Evolutionary conservation across 2,113 vertebrate species (phyloP), one percentile per base, ranked within the genome.

Genomic region (Glaucidium brasilianum): DNA sequence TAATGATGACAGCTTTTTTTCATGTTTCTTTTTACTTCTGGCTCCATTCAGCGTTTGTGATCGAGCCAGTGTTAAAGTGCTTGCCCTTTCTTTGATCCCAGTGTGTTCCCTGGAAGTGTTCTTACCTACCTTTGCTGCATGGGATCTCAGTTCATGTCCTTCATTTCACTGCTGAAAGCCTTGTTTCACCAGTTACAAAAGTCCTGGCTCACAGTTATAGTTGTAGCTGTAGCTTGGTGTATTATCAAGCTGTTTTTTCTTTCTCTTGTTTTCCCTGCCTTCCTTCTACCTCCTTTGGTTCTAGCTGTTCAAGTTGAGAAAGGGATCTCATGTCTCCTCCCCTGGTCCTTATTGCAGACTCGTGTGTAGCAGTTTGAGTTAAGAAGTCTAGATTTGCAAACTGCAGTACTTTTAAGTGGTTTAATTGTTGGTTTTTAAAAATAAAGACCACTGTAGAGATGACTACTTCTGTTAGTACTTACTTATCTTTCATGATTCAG

Each of bases 1-100:
- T 83, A 91, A 93, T 39, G 72, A 77, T 85, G 84, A 55, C 71
- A 19, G 41, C 35, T 56, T 60, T 89, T 94, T 71, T 67, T 77
- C 15, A 12, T 53, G 15, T 62, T 92, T 89, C 73, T 92, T 94
- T 82, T 92, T 92, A 47, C 41, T 83, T 77, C 79, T 92, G 60
- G 13, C 68, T 96, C 74, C 13, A 3, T 73, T 91, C 86, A 63
- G 41, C 2, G n/a, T 72, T 85, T 96, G 55, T 92, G 94, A 90
- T 96, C 68, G 64, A 82, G 64, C 26, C 43, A 60, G 43, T 29
- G 11, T 69, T 88, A 84, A 93, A 79, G 37, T 75, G 45, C 74
- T 90, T 96, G 86, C 58, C 52, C 66, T 79, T 74, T 88, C 83
- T 95, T 94, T 95, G 81, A 94, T 96, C 84, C 58, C 72, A n/a